These are phyloP conservation scores for Apogon hyalosoma DNA, from an alignment of 2,797 vertebrate species.

Conservation along the genomic window DNA sequence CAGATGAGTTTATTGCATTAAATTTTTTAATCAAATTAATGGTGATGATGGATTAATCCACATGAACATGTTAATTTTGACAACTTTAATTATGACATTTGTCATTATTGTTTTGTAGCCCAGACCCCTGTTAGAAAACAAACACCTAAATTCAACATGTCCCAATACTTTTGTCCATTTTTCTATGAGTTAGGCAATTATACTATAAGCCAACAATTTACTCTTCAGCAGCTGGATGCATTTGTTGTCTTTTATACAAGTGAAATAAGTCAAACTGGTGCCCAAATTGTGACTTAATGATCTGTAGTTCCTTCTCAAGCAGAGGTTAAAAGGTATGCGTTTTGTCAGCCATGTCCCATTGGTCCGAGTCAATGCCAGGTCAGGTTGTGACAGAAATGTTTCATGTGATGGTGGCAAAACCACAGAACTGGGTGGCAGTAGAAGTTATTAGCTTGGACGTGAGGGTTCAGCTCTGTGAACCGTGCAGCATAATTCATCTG, in stretches of 20 bases:
- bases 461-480: conserved; percentile 68
- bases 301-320: conserved; percentile 27
- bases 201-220: no score
- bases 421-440: conserved; percentile 47
- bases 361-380: conserved; percentile 45
- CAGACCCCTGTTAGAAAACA: no score
- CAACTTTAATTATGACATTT: no score
- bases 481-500: conserved; percentile 67
- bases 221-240: not conserved
- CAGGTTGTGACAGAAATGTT: conserved; percentile 58
- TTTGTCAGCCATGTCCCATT: conserved; percentile 42
- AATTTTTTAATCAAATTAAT: no score
- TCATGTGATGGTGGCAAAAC: conserved; percentile 52
- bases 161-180: no score
- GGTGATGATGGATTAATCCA: no score
- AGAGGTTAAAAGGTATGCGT: conserved; percentile 22
- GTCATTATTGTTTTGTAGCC: no score
- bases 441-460: conserved; percentile 71
- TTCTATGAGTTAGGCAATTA: no score
- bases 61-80: no score
- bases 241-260: conserved; percentile 9
- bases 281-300: conserved; percentile 19
- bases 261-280: conserved; percentile 7
- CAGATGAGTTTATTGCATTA: no score
- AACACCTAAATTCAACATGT: no score